Evolutionary conservation across 2,888 invertebrate species (phyloP).

Genomic region (Chymomyza fuscimana): DNA sequence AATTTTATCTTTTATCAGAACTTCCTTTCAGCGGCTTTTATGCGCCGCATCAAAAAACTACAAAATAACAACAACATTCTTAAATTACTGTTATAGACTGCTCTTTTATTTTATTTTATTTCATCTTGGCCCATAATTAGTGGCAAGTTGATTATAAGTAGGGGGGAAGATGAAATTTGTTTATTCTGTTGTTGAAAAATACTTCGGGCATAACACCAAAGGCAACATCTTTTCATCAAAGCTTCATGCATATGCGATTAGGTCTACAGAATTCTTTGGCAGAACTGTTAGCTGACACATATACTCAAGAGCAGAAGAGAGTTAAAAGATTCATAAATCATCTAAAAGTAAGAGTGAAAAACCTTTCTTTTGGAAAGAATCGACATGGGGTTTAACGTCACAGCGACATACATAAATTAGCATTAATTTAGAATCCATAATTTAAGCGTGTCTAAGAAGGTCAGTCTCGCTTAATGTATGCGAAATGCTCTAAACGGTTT

Average conservation of each 20-base stretch:
- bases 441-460: neutral
- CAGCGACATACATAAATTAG: constrained; percentile 4
- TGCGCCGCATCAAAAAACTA: neutral
- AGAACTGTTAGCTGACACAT: constrained; percentile 10
- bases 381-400: constrained; percentile 16
- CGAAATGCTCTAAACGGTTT: neutral
- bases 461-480: neutral
- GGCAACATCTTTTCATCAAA: neutral
- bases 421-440: constrained; percentile 2
- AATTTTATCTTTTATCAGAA: neutral
- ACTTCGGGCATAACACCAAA: neutral
- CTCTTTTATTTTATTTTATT: neutral
- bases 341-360: constrained; percentile 63
- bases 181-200: neutral
- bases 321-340: constrained; percentile 32
- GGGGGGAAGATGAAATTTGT: neutral
- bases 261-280: constrained; percentile 1
- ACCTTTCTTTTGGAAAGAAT: constrained; percentile 44
- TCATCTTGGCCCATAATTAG: constrained; percentile 1
- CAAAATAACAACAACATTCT: neutral
- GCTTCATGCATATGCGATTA: constrained; percentile 7
- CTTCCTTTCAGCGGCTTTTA: neutral
- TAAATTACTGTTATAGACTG: neutral
- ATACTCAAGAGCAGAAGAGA: neutral
- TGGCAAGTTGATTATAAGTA: constrained; percentile 3